Evolutionary conservation across 2,888 invertebrate genomes (phyloP).

Genomic region (Heliothis peltigera): DNA sequence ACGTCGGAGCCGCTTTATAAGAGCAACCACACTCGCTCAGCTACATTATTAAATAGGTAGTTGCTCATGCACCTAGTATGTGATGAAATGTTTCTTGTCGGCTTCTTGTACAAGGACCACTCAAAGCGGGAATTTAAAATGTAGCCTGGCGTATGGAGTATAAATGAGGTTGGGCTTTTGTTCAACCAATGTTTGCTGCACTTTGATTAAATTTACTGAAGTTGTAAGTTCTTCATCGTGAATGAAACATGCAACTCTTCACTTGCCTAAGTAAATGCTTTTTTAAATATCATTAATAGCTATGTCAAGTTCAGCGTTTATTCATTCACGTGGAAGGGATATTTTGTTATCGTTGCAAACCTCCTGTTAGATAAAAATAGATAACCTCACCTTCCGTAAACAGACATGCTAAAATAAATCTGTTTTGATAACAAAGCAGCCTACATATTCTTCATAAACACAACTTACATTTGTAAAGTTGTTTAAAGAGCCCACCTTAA

Average conservation of each 20-base stretch:
- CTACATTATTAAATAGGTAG: conserved; percentile 64
- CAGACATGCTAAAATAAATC: neutral
- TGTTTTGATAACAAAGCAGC: neutral
- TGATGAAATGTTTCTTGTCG: conserved; percentile 61
- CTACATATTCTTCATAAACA: conserved; percentile 2
- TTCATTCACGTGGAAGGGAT: neutral
- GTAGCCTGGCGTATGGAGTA: conserved; percentile 16
- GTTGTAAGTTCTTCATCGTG: neutral
- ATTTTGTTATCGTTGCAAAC: neutral
- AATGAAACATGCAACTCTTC: neutral
- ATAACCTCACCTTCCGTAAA: too few species aligned
- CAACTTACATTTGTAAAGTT: conserved; percentile 42
- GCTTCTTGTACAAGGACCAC: conserved; percentile 28
- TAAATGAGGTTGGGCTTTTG: conserved; percentile 28
- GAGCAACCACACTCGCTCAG: conserved; percentile 64
- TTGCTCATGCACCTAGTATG: conserved; percentile 50
- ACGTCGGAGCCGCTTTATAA: conserved; percentile 66
- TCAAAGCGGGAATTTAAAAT: conserved; percentile 48
- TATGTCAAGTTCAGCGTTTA: neutral
- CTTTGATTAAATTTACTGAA: neutral
- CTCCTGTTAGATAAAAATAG: neutral
- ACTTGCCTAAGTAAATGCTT: neutral
- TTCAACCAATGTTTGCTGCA: conserved; percentile 9
- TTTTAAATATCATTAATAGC: conserved; percentile 4
- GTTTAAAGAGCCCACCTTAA: conserved; percentile 41